phyloP scores from a whole-genome alignment of 1,140 invertebrate genomes.

The Tachypleus tridentatus region DNA sequence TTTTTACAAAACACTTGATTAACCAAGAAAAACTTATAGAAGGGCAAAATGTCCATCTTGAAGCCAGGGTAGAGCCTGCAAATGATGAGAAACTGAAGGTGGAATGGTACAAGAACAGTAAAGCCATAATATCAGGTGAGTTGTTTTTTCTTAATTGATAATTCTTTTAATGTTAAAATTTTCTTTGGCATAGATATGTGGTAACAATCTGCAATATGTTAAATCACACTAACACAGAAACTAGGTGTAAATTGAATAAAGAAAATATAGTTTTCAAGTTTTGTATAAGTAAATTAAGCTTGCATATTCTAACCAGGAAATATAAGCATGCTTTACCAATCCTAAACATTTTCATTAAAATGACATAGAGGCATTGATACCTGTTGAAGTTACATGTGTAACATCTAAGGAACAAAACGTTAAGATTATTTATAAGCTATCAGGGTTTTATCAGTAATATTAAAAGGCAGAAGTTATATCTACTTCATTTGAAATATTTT shows the following conservation, averaged over 20 bases:
- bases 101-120: conserved; percentile 87
- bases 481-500: neutral
- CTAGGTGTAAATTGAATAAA: neutral
- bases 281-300: neutral
- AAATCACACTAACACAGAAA: neutral
- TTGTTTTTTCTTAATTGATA: conserved; percentile 7
- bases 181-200: conserved; percentile 3
- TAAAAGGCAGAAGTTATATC: too few relatives aligned
- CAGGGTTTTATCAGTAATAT: too few relatives aligned
- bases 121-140: conserved; percentile 63
- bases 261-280: neutral
- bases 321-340: too few relatives aligned
- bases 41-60: conserved; percentile 40
- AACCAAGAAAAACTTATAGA: conserved; percentile 74
- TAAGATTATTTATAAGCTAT: too few relatives aligned
- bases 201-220: neutral
- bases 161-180: neutral
- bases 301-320: too few relatives aligned
- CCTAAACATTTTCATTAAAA: too few relatives aligned
- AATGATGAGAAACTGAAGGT: conserved; percentile 39
- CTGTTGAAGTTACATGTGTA: too few relatives aligned
- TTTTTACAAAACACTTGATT: conserved; percentile 79
- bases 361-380: too few relatives aligned
- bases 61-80: conserved; percentile 33
- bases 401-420: too few relatives aligned